A percentile compares a stretch with the other conserved stretches of the same genome.
Evolutionary conservation across 2,797 vertebrate genomes (phyloP).

Genomic region (Ctenochaetus hawaiiensis): DNA sequence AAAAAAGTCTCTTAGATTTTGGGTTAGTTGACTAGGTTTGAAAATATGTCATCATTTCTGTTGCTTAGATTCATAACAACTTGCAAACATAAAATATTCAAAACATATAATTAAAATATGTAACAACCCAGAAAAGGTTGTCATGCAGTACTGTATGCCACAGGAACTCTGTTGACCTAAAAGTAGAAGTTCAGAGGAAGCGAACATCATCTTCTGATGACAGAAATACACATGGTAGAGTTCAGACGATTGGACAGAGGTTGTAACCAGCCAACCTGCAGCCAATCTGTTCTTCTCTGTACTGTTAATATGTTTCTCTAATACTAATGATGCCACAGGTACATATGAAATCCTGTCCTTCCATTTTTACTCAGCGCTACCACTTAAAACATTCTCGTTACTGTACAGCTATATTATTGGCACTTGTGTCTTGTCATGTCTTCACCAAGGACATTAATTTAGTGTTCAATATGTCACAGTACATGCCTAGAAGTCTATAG

Average conservation of each 20-base stretch:
- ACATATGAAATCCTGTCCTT: neutral
- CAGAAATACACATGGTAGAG: slow-evolving; percentile 28
- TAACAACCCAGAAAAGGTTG: neutral
- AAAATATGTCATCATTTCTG: neutral
- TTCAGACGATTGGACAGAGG: slow-evolving; percentile 50
- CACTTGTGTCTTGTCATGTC: neutral
- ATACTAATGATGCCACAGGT: neutral
- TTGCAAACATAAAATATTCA: neutral
- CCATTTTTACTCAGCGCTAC: neutral
- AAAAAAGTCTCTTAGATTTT: neutral
- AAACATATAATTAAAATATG: neutral
- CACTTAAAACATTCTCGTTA: neutral
- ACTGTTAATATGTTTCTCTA: slow-evolving; percentile 16
- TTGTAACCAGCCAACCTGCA: slow-evolving; percentile 81
- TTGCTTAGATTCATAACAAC: slow-evolving; percentile 7
- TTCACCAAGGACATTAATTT: slow-evolving; percentile 16
- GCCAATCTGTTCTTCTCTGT: slow-evolving; percentile 24
- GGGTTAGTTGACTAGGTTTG: slow-evolving; percentile 9
- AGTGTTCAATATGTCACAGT: slow-evolving; percentile 18
- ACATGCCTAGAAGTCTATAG: too few relatives aligned
- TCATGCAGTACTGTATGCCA: neutral
- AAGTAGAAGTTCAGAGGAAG: slow-evolving; percentile 3
- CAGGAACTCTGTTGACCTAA: slow-evolving; percentile 11
- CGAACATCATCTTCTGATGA: slow-evolving; percentile 10
- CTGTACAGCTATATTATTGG: neutral